These are phyloP conservation scores for Acyrthosiphon pisum DNA, from an alignment of 1,140 invertebrate species.

Conservation along the genomic window DNA sequence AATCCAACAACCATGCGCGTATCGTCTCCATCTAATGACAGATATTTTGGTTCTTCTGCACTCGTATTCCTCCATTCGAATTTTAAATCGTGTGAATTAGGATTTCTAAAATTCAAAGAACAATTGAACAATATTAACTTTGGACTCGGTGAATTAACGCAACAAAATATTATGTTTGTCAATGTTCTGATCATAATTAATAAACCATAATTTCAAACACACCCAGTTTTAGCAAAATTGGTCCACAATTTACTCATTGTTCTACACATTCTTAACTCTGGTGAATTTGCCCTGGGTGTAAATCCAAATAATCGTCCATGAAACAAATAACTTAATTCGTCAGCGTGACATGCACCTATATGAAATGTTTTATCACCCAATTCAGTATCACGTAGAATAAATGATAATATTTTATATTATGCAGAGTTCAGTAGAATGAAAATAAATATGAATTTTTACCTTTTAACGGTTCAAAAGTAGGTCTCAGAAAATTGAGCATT, in stretches of 20 bases:
- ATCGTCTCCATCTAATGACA: constrained; percentile 36
- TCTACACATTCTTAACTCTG: constrained; percentile 46
- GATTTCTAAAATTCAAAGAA: constrained; percentile 17
- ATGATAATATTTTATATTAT: no score
- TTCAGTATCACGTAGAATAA: no score
- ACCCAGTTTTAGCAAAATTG: constrained; percentile 59
- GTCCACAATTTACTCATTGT: constrained; percentile 56
- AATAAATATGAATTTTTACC: neutral
- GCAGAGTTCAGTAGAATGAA: neutral
- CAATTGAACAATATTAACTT: neutral
- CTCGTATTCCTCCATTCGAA: neutral
- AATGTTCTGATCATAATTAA: neutral
- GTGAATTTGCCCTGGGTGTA: neutral
- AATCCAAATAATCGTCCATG: neutral
- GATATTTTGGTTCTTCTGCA: constrained; percentile 18
- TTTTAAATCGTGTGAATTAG: constrained; percentile 25
- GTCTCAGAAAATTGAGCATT: neutral
- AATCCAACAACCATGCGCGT: constrained; percentile 6
- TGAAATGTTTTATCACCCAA: neutral
- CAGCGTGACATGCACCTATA: constrained; percentile 59
- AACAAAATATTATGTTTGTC: neutral
- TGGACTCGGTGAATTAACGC: neutral
- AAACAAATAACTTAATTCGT: constrained; percentile 59
- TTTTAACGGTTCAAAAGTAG: neutral
- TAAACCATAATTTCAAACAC: neutral